phyloP scores from a whole-genome alignment of 2,113 vertebrate genomes.

The Willisornis vidua region DNA sequence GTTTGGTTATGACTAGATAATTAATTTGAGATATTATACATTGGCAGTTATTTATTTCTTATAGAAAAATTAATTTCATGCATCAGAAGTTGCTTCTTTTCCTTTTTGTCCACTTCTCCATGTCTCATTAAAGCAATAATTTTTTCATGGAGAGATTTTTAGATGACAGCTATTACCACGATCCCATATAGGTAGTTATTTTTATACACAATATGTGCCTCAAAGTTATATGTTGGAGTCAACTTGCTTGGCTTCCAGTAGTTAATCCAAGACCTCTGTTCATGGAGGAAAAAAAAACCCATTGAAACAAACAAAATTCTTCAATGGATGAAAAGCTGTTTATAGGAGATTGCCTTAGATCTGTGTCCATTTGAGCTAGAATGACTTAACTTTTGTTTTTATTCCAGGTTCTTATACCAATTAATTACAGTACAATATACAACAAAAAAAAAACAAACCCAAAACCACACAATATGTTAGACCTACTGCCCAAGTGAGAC shows the following conservation, averaged over 20 bases:
- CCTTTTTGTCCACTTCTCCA: not conserved
- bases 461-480: not conserved
- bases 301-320: not conserved
- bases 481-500: not conserved
- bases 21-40: conserved; percentile 10
- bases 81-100: conserved; percentile 23
- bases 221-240: not conserved
- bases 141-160: not conserved
- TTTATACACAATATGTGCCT: not conserved
- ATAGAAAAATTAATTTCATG: conserved; percentile 25
- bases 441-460: not conserved
- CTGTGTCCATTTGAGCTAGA: not conserved
- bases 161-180: not conserved
- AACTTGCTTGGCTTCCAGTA: not conserved
- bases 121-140: not conserved
- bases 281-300: not conserved
- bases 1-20: conserved; percentile 24
- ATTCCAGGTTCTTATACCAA: not conserved
- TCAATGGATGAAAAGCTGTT: not conserved
- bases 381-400: not conserved
- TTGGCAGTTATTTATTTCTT: conserved; percentile 21
- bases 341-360: not conserved
- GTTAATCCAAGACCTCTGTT: not conserved
- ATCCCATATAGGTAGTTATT: not conserved
- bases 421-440: not conserved